Base-by-base conservation (phyloP, 2,113 vertebrate genomes). In the Podarcis muralis region DNA sequence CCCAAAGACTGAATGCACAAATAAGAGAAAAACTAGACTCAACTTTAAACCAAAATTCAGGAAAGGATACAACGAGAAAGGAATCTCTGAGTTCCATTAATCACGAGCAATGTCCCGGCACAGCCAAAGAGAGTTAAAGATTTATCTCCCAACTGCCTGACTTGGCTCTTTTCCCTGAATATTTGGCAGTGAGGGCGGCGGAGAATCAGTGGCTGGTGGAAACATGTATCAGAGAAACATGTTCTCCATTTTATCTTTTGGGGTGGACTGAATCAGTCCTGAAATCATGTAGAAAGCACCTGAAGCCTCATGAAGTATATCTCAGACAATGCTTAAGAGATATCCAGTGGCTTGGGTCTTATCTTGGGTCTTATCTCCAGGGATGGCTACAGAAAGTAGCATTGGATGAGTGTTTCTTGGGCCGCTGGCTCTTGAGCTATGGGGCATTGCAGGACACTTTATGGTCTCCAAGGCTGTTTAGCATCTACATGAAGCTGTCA, bases 91-190 rank as follows among this genome's bases (percentile, higher is more conserved):
- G 92, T 92, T 86, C 92, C 88, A 92, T 96, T 95, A 96, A 95
- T 95, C 95, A 93, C 16, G 80, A 94, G 90, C 85, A 87, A 85
- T 89, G 90, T 75, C 92, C 90, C 92, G 40, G 83, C 0, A 3
- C 92, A 95, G 87, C 92, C 94, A 94, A 87, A 87, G 78, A 89
- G 27, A 87, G 27, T 43, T 89, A 89, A 90, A 92, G 94, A 96
- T 95, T 96, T 95, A 95, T 95, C 94, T 96, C 89, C 80, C 1
- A 32, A 25, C 93, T 93, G 94, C 94, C 95, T 95, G 94, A 92
- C 92, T 96, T 96, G 95, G 95, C 94, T 95, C 57, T 80, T 93
- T 87, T 95, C 82, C 87, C 90, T 90, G 80, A 93, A 93, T 83
- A 74, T 79, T 96, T 95, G 95, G 93, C 94, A 90, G 94, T 4